These are phyloP conservation scores for Brenthis hecate DNA, from an alignment of 2,888 invertebrate species.

Conservation along the genomic window DNA sequence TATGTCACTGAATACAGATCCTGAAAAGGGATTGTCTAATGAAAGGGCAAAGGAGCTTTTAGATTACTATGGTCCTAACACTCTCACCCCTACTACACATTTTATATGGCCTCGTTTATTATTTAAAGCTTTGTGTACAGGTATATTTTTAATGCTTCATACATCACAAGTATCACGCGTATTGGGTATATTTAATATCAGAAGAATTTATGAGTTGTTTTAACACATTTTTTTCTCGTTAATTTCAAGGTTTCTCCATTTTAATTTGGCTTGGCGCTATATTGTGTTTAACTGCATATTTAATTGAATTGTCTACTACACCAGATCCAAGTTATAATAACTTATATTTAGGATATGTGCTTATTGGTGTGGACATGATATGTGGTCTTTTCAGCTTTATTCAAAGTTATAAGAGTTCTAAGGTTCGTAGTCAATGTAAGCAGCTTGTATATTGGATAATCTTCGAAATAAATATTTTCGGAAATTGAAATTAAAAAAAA, in stretches of 20 bases:
- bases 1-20: constrained; percentile 58
- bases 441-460: neutral
- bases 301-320: constrained; percentile 88
- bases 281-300: constrained; percentile 84
- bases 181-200: neutral
- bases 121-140: constrained; percentile 72
- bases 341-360: constrained; percentile 95
- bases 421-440: constrained; percentile 49
- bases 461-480: neutral
- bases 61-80: constrained; percentile 85
- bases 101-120: constrained; percentile 86
- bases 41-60: constrained; percentile 81
- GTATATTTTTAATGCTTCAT: constrained; percentile 44
- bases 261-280: constrained; percentile 90
- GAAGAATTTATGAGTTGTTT: too few relatives aligned
- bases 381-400: constrained; percentile 99
- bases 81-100: constrained; percentile 87
- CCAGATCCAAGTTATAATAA: constrained; percentile 96
- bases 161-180: too few relatives aligned
- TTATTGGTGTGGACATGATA: constrained; percentile 96
- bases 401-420: constrained; percentile 98
- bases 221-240: neutral
- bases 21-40: constrained; percentile 82
- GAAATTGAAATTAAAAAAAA: too few relatives aligned
- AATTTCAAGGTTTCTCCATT: constrained; percentile 86